Evolutionary conservation across 2,113 vertebrate genomes (phyloP).

Genomic region (Grammomys surdaster): DNA sequence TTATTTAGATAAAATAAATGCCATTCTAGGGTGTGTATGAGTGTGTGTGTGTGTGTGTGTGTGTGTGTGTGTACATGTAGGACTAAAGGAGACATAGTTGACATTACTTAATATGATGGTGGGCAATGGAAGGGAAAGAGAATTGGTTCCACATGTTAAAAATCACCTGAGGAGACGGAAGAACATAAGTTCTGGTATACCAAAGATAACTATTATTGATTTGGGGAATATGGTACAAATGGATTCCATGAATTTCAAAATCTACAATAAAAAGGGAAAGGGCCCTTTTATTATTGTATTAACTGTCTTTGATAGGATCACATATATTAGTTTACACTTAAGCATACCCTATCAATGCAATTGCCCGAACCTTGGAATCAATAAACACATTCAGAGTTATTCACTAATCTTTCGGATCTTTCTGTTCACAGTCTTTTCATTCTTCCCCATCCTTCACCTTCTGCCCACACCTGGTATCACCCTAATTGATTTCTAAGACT

Average conservation of each 20-base stretch:
- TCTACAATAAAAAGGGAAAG: conserved; percentile 20
- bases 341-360: not conserved
- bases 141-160: conserved; percentile 72
- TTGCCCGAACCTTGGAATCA: not conserved
- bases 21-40: not conserved
- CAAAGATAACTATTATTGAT: conserved; percentile 55
- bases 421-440: not conserved
- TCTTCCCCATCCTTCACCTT: not conserved
- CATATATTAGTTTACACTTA: conserved; percentile 39
- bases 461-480: not conserved
- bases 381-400: not conserved
- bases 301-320: conserved; percentile 48
- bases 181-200: conserved; percentile 62
- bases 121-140: not conserved
- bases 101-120: not conserved
- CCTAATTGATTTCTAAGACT: not conserved
- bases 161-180: conserved; percentile 68
- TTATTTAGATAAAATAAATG: not conserved
- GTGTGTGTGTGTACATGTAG: not conserved
- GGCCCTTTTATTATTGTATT: conserved; percentile 51
- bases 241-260: conserved; percentile 61
- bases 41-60: not conserved
- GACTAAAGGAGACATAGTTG: conserved; percentile 16
- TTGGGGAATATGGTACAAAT: conserved; percentile 62
- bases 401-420: not conserved